Percentiles rank a stretch among this genome's conserved stretches.
These are phyloP conservation scores for Phymorhynchus buccinoides DNA, from an alignment of 1,140 invertebrate species.

Conservation along the genomic window DNA sequence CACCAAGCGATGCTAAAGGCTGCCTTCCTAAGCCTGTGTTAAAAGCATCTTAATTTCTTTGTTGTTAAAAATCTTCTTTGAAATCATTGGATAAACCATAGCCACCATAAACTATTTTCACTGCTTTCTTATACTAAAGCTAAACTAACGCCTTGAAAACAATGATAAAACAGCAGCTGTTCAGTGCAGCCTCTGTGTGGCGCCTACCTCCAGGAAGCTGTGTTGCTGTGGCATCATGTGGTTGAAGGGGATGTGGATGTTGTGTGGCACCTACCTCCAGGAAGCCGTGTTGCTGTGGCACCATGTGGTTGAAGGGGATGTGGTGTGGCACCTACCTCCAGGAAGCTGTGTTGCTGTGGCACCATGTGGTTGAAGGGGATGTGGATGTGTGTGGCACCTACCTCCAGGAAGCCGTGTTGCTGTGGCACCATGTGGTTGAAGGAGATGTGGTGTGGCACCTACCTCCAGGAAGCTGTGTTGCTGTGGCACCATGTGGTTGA, in stretches of 20 bases:
- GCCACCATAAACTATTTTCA: too few relatives aligned
- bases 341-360: constrained; percentile 74
- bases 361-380: constrained; percentile 91
- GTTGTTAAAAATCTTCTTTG: too few relatives aligned
- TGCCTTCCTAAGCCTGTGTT: too few relatives aligned
- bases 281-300: constrained; percentile 85
- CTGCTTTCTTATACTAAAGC: too few relatives aligned
- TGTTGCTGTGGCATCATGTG: constrained; percentile 76
- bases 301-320: constrained; percentile 90
- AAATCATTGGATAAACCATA: too few relatives aligned
- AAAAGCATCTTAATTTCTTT: too few relatives aligned
- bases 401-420: constrained; percentile 80
- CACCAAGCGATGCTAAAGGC: too few relatives aligned
- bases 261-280: constrained; percentile 90
- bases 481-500: constrained; percentile 83
- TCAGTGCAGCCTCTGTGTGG: too few relatives aligned
- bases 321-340: constrained; percentile 86
- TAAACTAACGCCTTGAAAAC: too few relatives aligned
- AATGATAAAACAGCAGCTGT: too few relatives aligned
- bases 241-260: constrained; percentile 92
- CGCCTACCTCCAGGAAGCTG: constrained; percentile 81
- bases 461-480: constrained; percentile 81
- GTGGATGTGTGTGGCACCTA: constrained; percentile 84
- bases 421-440: constrained; percentile 83
- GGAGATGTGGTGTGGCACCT: constrained; percentile 85